A percentile compares a stretch with the other conserved stretches of the same genome.
These are phyloP conservation scores for Eristalis pertinax DNA, from an alignment of 2,888 invertebrate species.

Conservation along the genomic window DNA sequence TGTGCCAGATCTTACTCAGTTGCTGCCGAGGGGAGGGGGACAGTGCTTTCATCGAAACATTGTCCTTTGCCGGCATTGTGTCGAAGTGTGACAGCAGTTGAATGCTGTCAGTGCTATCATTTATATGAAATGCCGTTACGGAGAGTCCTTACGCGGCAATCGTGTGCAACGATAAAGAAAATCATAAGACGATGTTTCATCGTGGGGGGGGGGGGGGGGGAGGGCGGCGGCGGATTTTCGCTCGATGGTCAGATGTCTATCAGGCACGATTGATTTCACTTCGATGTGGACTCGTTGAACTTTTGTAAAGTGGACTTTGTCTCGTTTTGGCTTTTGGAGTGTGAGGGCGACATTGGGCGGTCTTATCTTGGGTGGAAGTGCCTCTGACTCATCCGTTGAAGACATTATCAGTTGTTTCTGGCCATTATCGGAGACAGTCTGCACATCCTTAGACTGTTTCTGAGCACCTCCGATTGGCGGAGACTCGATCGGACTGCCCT, in stretches of 20 bases:
- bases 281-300: not conserved
- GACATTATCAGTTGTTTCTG: not conserved
- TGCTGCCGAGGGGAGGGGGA: not conserved
- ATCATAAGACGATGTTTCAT: not conserved
- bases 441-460: not conserved
- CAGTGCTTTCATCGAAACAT: conserved; percentile 31
- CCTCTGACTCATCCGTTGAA: not conserved
- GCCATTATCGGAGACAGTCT: not conserved
- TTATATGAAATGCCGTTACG: not conserved
- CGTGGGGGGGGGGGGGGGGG: not conserved
- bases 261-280: not conserved
- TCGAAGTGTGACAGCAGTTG: conserved; percentile 1
- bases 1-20: conserved; percentile 20
- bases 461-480: too few species aligned
- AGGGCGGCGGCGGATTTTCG: too few species aligned
- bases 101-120: not conserved
- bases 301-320: not conserved
- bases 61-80: conserved; percentile 8
- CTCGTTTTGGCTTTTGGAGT: not conserved
- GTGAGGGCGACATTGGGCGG: not conserved
- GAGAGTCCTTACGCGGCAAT: not conserved
- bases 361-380: not conserved
- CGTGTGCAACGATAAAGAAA: not conserved
- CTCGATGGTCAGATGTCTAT: not conserved
- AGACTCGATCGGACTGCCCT: too few species aligned